These are phyloP conservation scores for Sander vitreus DNA, from an alignment of 2,113 vertebrate species.

Conservation along the genomic window DNA sequence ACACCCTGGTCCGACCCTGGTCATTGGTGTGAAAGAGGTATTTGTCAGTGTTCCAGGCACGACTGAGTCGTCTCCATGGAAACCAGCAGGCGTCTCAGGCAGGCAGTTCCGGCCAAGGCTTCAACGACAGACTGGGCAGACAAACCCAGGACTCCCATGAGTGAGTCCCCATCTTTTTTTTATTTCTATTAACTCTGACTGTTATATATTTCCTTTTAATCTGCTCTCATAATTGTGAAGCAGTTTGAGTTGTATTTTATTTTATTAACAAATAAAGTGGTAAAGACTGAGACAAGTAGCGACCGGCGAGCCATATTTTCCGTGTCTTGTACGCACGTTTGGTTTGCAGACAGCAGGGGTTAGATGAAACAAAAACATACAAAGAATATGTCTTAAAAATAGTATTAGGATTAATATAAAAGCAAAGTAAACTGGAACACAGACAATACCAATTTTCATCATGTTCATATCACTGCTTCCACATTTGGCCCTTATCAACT, in stretches of 20 bases:
- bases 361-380: background rate
- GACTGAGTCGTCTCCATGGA: constrained; percentile 89
- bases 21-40: too few relatives aligned
- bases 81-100: constrained; percentile 86
- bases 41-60: constrained; percentile 90
- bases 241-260: background rate
- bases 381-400: background rate
- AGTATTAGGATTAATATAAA: background rate
- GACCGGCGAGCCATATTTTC: background rate
- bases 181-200: background rate
- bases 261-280: background rate
- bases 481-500: constrained; percentile 1
- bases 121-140: constrained; percentile 87
- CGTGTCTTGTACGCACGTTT: background rate
- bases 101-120: constrained; percentile 80
- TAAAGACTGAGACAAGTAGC: background rate
- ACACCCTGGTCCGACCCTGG: too few relatives aligned
- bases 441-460: background rate
- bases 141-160: constrained; percentile 91
- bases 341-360: background rate
- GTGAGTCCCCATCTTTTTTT: constrained; percentile 84
- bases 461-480: background rate
- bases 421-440: background rate
- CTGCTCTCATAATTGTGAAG: background rate
- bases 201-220: background rate